phyloP scores from a whole-genome alignment of 53 echinoderm and acorn worm genomes.

The Henricia sp. region DNA sequence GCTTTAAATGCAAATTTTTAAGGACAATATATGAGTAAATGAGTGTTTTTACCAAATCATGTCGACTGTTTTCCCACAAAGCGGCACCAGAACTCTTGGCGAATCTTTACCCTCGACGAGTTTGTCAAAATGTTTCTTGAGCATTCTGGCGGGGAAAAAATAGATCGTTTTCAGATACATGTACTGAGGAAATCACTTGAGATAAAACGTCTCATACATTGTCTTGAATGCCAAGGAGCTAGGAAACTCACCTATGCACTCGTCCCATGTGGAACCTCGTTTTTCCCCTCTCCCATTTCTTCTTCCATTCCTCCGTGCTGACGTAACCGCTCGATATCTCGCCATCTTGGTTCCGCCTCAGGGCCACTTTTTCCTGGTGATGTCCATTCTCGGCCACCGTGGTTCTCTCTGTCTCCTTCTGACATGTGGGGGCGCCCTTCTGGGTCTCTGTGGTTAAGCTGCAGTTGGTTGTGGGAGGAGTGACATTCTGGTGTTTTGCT shows the following conservation, averaged over 20 bases:
- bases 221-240: neutral
- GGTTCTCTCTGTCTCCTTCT: conserved; percentile 1
- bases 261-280: conserved; percentile 85
- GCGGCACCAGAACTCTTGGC: conserved; percentile 78
- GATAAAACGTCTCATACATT: neutral
- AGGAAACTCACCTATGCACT: conserved; percentile 74
- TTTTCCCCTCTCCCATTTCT: conserved; percentile 82
- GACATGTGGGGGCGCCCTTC: conserved; percentile 31
- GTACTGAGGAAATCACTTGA: neutral
- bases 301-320: conserved; percentile 75
- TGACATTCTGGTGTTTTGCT: neutral
- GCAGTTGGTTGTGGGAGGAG: conserved; percentile 14
- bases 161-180: neutral
- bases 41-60: conserved; percentile 89
- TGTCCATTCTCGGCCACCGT: conserved; percentile 60
- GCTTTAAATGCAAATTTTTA: too few species aligned
- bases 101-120: conserved; percentile 74
- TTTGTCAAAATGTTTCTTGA: conserved; percentile 66
- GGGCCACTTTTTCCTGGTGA: neutral
- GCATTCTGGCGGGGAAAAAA: conserved; percentile 63
- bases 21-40: too few species aligned
- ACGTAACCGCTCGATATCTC: conserved; percentile 80
- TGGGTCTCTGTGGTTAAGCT: conserved; percentile 1
- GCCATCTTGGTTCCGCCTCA: conserved; percentile 86
- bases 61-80: conserved; percentile 93